These are phyloP conservation scores for Dryobotodes eremita DNA, from an alignment of 2,888 invertebrate species.

Conservation along the genomic window DNA sequence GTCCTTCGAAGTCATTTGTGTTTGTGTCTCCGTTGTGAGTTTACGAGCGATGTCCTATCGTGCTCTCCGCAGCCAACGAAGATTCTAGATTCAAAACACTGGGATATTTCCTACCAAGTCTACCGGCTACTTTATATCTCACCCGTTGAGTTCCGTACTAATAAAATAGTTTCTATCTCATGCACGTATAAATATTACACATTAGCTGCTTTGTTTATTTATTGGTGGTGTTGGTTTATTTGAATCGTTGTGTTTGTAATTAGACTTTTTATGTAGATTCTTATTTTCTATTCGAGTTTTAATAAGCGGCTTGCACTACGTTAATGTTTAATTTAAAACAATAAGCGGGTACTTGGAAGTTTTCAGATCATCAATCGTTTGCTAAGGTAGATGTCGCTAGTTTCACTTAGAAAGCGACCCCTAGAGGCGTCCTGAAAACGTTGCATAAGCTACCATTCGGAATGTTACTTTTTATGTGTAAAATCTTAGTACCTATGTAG, in stretches of 20 bases:
- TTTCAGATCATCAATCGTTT: not conserved
- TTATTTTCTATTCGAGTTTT: not conserved
- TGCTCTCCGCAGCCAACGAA: constrained; percentile 82
- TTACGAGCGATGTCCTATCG: constrained; percentile 88
- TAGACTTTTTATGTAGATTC: not conserved
- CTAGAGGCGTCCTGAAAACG: not conserved
- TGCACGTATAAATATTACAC: constrained; percentile 71
- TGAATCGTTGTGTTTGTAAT: constrained; percentile 5
- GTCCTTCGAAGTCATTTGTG: constrained; percentile 80
- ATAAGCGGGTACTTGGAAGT: not conserved
- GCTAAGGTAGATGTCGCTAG: not conserved
- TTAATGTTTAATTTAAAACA: not conserved
- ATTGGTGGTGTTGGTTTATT: constrained; percentile 24
- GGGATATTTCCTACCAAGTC: constrained; percentile 79
- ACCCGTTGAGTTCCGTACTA: constrained; percentile 78
- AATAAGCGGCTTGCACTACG: not conserved
- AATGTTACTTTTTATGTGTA: not conserved
- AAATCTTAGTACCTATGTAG: not conserved
- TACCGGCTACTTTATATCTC: constrained; percentile 77
- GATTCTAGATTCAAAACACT: constrained; percentile 86
- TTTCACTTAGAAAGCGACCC: not conserved
- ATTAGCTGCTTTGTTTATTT: constrained; percentile 65
- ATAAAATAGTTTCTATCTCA: constrained; percentile 77
- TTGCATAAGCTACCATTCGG: not conserved
- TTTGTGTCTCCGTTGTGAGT: constrained; percentile 83